Base-by-base conservation (phyloP, 2,797 vertebrate species). In the Lateolabrax maculatus region DNA sequence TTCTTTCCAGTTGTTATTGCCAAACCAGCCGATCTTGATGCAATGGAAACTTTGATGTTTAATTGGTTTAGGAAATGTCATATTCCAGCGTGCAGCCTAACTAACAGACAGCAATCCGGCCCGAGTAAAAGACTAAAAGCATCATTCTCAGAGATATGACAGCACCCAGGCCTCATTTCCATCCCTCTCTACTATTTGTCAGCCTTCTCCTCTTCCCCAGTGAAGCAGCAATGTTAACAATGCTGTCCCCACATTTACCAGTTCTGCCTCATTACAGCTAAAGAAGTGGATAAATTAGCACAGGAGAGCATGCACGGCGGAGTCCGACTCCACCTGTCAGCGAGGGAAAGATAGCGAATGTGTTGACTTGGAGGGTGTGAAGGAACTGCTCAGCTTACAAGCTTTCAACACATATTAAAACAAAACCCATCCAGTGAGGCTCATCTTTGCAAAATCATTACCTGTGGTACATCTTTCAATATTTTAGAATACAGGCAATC, bases 181-280 rank as follows among this genome's bases (percentile, higher is more conserved):
- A 90, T 91, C 89, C 71, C 65, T 88, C 84, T 75, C 61, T 43
- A 49, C 84, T 90, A 87, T 93, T 91, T 90, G 88, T 93, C 85
- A 92, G 84, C 77, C 85, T 71, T 89, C 81, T 88, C 77, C 85
- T 87, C 82, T 88, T 77, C 75, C 87, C 83, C 87, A 90, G 89
- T 89, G 89, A 92, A 92, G 93, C 91, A 89, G 89, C 88, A 85
- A 92, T 93, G 93, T 93, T 95, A 95, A 94, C 93, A 93, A 93
- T 91, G 90, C 91, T 92, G 90, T 92, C 89, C 89, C 89, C 92
- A 93, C 93, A 94, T 94, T 94, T 90, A 92, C 90, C 89, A 92
- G 94, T 95, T 94, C 93, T 95, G 91, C 94, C 90, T 95, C 94
- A 94, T 94, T 95, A 95, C 91, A 86, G 93, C 89, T 89, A 91